Percentiles rank a stretch among this genome's conserved stretches.
Conservation (phyloP, 2,888 invertebrate species). For the Neoaliturus tenellus region DNA sequence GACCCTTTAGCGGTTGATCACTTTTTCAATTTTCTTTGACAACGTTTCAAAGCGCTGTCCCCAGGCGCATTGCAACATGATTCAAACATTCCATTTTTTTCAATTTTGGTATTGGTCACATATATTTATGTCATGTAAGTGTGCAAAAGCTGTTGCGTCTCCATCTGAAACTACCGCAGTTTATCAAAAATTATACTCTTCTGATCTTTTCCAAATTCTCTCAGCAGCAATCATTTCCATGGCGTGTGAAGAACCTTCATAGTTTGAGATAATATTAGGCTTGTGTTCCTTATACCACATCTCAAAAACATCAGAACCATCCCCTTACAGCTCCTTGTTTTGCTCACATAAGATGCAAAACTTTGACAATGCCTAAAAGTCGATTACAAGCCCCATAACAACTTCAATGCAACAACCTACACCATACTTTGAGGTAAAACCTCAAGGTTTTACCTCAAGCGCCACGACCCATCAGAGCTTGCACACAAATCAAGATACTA, state of each 20-base stretch:
- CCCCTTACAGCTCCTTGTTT: conserved; percentile 1
- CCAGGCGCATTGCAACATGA: conserved; percentile 28
- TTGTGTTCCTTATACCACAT: background rate
- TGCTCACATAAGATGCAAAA: background rate
- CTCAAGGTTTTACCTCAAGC: background rate
- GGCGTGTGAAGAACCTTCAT: conserved; percentile 25
- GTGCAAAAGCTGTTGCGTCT: conserved; percentile 9
- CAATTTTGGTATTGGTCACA: background rate
- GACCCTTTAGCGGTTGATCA: background rate
- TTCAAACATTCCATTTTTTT: conserved; percentile 22
- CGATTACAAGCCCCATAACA: conserved; percentile 34
- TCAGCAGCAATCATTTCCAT: conserved; percentile 48
- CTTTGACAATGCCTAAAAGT: conserved; percentile 27
- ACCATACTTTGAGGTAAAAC: conserved; percentile 44
- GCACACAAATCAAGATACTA: background rate
- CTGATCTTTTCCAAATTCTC: conserved; percentile 8
- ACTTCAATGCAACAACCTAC: conserved; percentile 43
- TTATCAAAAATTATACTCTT: conserved; percentile 19
- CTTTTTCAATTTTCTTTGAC: background rate
- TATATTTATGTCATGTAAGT: conserved; percentile 44
- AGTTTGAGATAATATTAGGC: background rate
- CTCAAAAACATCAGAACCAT: background rate
- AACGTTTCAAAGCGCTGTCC: conserved; percentile 16
- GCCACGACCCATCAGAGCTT: conserved; percentile 19
- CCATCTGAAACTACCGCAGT: conserved; percentile 33